A percentile compares a stretch with the other conserved stretches of the same genome.
Evolutionary conservation across 2,113 vertebrate genomes (phyloP).

Genomic region (Lepus europaeus): DNA sequence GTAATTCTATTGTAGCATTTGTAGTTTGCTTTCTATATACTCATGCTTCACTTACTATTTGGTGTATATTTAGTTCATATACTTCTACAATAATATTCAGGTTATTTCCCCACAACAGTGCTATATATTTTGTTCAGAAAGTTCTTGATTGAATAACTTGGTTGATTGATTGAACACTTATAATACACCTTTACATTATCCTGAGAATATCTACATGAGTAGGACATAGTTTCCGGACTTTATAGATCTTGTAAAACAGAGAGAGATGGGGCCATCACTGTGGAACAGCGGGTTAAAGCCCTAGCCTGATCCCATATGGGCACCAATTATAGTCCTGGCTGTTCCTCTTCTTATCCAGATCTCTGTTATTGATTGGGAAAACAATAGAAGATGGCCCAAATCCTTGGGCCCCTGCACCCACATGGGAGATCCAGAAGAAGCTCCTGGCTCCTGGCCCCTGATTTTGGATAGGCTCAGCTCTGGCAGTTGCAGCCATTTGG

Average conservation of each 20-base stretch:
- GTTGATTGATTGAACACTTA: background rate
- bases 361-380: no score
- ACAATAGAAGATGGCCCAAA: no score
- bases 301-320: no score
- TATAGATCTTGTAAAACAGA: background rate
- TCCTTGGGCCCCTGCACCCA: no score
- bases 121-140: background rate
- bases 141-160: background rate
- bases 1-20: background rate
- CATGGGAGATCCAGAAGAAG: no score
- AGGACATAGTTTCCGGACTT: background rate
- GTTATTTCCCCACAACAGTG: constrained; percentile 23
- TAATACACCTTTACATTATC: background rate
- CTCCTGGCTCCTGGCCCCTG: no score
- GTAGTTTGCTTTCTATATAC: background rate
- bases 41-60: background rate
- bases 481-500: no score
- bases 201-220: background rate
- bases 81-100: background rate
- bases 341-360: no score
- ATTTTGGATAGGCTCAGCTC: no score
- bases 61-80: background rate
- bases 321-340: no score
- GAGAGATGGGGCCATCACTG: no score
- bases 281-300: no score